phyloP scores from a whole-genome alignment of 2,113 vertebrate species.

The Osmerus mordax region DNA sequence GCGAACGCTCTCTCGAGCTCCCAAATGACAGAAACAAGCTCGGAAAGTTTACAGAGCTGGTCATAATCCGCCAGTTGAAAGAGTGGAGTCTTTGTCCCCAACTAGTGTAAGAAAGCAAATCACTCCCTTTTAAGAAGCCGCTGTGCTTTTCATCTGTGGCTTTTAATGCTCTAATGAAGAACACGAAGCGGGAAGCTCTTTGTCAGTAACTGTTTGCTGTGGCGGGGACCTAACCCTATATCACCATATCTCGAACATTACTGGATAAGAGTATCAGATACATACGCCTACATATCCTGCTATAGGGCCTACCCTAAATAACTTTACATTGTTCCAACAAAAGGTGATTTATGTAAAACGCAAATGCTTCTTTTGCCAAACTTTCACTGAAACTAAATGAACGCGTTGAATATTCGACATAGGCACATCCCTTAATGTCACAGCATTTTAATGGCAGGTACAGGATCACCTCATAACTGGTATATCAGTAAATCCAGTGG shows the following conservation, averaged over 20 bases:
- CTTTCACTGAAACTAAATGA: no score
- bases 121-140: slow-evolving; percentile 58
- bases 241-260: not conserved
- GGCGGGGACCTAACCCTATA: not conserved
- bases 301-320: no score
- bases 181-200: slow-evolving; percentile 26
- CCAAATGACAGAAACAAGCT: slow-evolving; percentile 66
- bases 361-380: no score
- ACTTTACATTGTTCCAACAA: no score
- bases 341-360: no score
- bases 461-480: slow-evolving; percentile 42
- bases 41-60: slow-evolving; percentile 74
- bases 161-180: slow-evolving; percentile 48
- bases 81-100: slow-evolving; percentile 51
- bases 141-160: slow-evolving; percentile 46
- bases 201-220: slow-evolving; percentile 19
- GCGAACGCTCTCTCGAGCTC: slow-evolving; percentile 43
- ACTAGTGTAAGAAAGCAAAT: slow-evolving; percentile 59
- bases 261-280: no score
- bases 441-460: slow-evolving; percentile 14
- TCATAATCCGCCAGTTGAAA: slow-evolving; percentile 72
- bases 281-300: no score
- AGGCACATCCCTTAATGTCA: not conserved
- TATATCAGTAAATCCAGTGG: slow-evolving; percentile 44
- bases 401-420: no score